A percentile compares a stretch with the other conserved stretches of the same genome.
These are phyloP conservation scores for Daktulosphaira vitifoliae DNA, from an alignment of 1,140 invertebrate species.

Conservation along the genomic window DNA sequence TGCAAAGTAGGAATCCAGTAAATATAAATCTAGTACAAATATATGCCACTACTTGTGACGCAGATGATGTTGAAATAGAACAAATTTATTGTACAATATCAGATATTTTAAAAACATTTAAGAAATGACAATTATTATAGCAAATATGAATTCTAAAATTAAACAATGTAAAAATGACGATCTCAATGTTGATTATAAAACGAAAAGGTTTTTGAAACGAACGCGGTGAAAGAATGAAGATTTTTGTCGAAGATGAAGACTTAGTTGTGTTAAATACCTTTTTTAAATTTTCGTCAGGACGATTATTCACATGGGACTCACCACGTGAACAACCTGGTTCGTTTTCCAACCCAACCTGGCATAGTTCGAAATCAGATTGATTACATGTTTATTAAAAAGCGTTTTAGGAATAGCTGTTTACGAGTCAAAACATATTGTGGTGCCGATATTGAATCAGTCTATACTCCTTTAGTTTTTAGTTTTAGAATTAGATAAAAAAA, in stretches of 20 bases:
- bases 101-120: conserved; percentile 22
- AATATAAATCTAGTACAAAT: conserved; percentile 40
- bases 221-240: conserved; percentile 39
- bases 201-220: conserved; percentile 41
- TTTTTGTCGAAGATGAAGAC: conserved; percentile 42
- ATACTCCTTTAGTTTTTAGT: conserved; percentile 39
- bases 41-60: conserved; percentile 41
- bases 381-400: conserved; percentile 40
- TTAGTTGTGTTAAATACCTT: conserved; percentile 40
- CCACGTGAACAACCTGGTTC: conserved; percentile 34
- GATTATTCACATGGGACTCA: conserved; percentile 42
- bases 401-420: conserved; percentile 39
- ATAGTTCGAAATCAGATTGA: conserved; percentile 43
- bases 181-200: conserved; percentile 36
- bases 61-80: conserved; percentile 38
- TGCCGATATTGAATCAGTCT: conserved; percentile 39
- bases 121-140: conserved; percentile 37
- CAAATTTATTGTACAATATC: conserved; percentile 37
- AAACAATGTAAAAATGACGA: conserved; percentile 32
- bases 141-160: conserved; percentile 40
- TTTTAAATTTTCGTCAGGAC: conserved; percentile 40
- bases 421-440: conserved; percentile 39
- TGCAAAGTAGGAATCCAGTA: neutral
- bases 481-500: conserved; percentile 35
- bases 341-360: too few species aligned